Evolutionary conservation across 2,888 invertebrate genomes (phyloP), one percentile per base, ranked within the genome.

Genomic region (Diarsia brunnea): DNA sequence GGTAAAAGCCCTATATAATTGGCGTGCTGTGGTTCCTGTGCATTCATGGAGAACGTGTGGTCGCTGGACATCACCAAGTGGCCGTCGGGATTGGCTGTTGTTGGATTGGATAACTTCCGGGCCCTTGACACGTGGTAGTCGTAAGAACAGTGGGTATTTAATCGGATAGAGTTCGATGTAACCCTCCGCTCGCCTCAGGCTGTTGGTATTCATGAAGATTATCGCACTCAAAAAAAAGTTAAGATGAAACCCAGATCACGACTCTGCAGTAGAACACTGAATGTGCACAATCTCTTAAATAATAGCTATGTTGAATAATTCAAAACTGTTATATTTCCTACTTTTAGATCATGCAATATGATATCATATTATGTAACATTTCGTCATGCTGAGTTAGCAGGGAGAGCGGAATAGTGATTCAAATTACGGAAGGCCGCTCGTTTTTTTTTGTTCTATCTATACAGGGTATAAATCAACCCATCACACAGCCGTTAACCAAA

Each of bases 381-480:
- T 73, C 70, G 82, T 75, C 68, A 83, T 55, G 75, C 75, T 45
- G 24, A 31, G 67, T 83, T 64, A 79, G 75, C 75, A 82, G 12
- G 64, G 73, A 69, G 79, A 82, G 55, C 65, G 75, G 60, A 51
- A 31, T 60, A 53, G 14, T 45, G 27, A 69, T 66, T 66, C 49
- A 49, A 45, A 72, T 60, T 80, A 69, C 75, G 65, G 75, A 74
- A 69, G 45, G 58, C 77, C 47, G 79, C 47, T 73, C 27, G 8
- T 65, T 47, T 31, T 10, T 2, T 11, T 10, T n/a, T 10, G 43
- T 24, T 55, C 14, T 43, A 10, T 27, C 16, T 16, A 14, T 14
- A 1, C 19, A 10, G 10, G n/a, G 21, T 58, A n/a, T n/a, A n/a
- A n/a, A n/a, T n/a, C n/a, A n/a, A n/a, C n/a, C n/a, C n/a, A n/a